phyloP scores from a whole-genome alignment of 2,888 invertebrate species.

The Spicauda simplicius region DNA sequence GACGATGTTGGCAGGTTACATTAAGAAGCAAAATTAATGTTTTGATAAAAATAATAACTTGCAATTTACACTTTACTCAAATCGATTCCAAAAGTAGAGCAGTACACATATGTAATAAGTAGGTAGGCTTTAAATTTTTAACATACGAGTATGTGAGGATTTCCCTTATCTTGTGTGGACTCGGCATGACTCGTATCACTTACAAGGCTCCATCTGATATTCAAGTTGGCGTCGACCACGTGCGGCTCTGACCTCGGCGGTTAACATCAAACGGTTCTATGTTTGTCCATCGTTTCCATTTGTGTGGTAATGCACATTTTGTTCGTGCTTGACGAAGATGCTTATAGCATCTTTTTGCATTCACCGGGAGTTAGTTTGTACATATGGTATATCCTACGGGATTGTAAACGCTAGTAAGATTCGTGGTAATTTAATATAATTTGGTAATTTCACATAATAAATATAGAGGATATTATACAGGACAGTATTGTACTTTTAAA shows the following conservation, averaged over 20 bases:
- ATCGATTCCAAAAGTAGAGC: not conserved
- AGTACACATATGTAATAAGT: not conserved
- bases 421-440: not conserved
- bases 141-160: slow-evolving; percentile 2
- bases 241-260: slow-evolving; percentile 60
- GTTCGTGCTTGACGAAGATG: slow-evolving; percentile 51
- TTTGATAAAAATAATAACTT: too few species aligned
- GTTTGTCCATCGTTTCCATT: slow-evolving; percentile 44
- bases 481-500: too few species aligned
- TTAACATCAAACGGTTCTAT: slow-evolving; percentile 51
- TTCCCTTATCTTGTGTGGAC: slow-evolving; percentile 24
- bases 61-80: not conserved
- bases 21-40: too few species aligned
- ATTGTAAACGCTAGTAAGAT: not conserved
- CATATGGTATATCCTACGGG: slow-evolving; percentile 18
- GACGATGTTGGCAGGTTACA: too few species aligned
- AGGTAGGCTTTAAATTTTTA: not conserved
- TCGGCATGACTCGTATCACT: slow-evolving; percentile 47
- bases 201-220: slow-evolving; percentile 53
- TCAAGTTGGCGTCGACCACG: slow-evolving; percentile 53
- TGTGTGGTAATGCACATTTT: slow-evolving; percentile 46
- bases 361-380: slow-evolving; percentile 38
- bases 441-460: too few species aligned
- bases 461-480: too few species aligned
- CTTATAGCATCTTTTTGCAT: slow-evolving; percentile 46